Evolutionary conservation across 2,888 invertebrate genomes (phyloP), one percentile per base, ranked within the genome.

Genomic region (Epinotia demarniana): DNA sequence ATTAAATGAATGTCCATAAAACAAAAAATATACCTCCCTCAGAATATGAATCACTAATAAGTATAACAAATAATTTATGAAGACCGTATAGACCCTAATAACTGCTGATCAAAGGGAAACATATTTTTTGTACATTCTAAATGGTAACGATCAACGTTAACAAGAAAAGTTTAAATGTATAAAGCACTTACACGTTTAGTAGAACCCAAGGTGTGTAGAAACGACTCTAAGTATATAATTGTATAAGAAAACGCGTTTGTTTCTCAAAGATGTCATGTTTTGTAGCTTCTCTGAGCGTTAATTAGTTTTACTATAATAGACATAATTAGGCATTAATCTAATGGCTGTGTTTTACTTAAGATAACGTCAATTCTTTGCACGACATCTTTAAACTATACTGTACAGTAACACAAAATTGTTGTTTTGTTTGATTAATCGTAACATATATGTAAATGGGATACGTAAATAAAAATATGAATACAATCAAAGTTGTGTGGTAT

Each of bases 351-450:
- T 90, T 93, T 92, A 94, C 91, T 86, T 92, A 93, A 92, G 90
- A 86, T 92, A 92, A 91, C 84, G 93, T 94, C 93, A 94, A 93
- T 93, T 94, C 91, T 90, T 89, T 92, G 93, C 93, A 94, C 93
- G 86, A 91, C 88, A 91, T 90, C 88, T 90, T 92, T 88, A 85
- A 85, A 89, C 83, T 89, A 83, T 87, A 88, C 86, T 92, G 92
- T 93, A 92, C 88, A 91, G 90, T 88, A 82, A 88, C 89, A 88
- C 85, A 77, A 84, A 83, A 83, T 86, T 84, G 87, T 89, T 86
- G 85, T 88, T 90, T 90, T 85, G 79, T 85, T 86, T 81, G 84
- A 83, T 85, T 85, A 82, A 89, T 85, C 91, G 89, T 92, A 90
- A 89, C 85, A 86, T 88, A 87, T 87, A 86, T 88, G 87, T 87